Evolutionary conservation across 2,888 invertebrate genomes (phyloP).

Genomic region (Eupithecia centaureata): DNA sequence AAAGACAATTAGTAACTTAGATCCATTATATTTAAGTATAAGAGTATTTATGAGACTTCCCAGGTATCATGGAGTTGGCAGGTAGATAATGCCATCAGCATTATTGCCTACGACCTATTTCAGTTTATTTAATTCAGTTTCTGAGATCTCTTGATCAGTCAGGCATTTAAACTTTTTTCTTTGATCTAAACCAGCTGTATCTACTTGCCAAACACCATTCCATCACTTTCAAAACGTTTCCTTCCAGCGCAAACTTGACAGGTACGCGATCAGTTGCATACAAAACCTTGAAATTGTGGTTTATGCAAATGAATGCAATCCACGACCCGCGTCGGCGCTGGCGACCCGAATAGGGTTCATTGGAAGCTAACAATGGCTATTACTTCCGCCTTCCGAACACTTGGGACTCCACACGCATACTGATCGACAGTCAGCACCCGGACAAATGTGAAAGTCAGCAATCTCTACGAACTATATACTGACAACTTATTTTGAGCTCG

Average conservation of each 20-base stretch:
- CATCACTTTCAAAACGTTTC: background rate
- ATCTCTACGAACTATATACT: conserved; percentile 27
- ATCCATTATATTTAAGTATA: background rate
- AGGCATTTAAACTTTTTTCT: no score
- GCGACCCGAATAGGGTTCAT: conserved; percentile 72
- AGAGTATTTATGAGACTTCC: background rate
- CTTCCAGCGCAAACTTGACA: background rate
- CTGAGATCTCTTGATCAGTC: no score
- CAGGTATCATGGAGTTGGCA: no score
- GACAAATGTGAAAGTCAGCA: conserved; percentile 48
- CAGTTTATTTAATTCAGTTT: no score
- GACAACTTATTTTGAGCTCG: conserved; percentile 19
- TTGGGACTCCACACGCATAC: conserved; percentile 61
- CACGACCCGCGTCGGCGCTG: conserved; percentile 41
- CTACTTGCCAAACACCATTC: background rate
- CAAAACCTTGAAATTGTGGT: conserved; percentile 37
- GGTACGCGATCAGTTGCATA: background rate
- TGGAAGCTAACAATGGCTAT: conserved; percentile 70
- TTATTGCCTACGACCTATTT: no score
- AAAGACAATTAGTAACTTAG: background rate
- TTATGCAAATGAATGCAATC: conserved; percentile 30
- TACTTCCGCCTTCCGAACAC: conserved; percentile 68
- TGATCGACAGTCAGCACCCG: conserved; percentile 45
- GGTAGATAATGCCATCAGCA: no score
- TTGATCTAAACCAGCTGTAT: background rate